Base-by-base conservation (phyloP, 2,113 vertebrate species). In the Lampris megalopsis region DNA sequence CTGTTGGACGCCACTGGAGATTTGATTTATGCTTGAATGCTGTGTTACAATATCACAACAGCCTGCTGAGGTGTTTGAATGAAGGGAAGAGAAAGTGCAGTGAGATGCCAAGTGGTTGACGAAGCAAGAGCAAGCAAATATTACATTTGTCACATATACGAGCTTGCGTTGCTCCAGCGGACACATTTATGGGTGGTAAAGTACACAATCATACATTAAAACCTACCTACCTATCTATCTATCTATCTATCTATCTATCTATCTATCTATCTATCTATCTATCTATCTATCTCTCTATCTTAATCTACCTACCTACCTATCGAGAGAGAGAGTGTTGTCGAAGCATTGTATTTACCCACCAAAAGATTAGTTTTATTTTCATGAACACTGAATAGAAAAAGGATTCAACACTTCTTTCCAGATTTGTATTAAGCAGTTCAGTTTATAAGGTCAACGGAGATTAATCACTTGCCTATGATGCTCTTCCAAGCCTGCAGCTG, bases 1-100 rank as follows among this genome's bases (percentile, higher is more conserved):
- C 68, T 73, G 70, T 56, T 82, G 3, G n/a, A 53, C 42, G 75
- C 64, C 72, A 66, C 5, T 63, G 9, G 37, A 78, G 71, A 88
- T 80, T 75, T 72, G 62, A 64, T 64, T 62, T 62, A 48, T 64
- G 62, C 49, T 45, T 48, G 6, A 48, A 45, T 48, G 24, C 24
- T 24, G 63, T 50, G 80, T 75, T 71, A 13, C 57, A 54, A 6
- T 1, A 38, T 63, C 37, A 8, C 13, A 7, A 8, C 13, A 7
- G 43, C 58, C 45, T 65, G 63, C 77, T 61, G 48, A 63, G 63
- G 50, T 45, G 40, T 75, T 56, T 71, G 57, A 77, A 54, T 79
- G 52, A 79, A 56, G 24, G 37, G 56, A 24, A 36, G 38, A 65
- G 57, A 53, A 70, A 41, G 54, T 38, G 13, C 54, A 70, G 60